Base-by-base conservation (phyloP, 2,888 invertebrate species). In the Cheiracanthium punctorium region DNA sequence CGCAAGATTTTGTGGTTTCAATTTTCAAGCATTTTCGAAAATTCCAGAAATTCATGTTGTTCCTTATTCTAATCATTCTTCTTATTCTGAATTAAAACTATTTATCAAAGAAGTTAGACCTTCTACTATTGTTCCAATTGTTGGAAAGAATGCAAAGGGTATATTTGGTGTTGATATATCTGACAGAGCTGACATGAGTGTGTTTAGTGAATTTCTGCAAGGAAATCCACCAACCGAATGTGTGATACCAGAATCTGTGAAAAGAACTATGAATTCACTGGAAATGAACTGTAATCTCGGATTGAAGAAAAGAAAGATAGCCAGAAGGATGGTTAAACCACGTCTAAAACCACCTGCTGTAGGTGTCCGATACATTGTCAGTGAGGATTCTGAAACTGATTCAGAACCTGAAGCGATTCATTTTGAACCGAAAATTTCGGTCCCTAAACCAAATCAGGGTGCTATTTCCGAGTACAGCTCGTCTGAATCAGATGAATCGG, bases 61-160 rank as follows among this genome's bases (percentile, higher is more conserved):
- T 7, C 91, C 91, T 0, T 92, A 92, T 88, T 92, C 92, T 4
- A 92, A 92, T 87, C 92, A 92, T 88, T 91, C 91, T 41, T 91
- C 91, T 0, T 92, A 90, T 88, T 20, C 87, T 32, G 92, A 92
- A 86, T 89, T 92, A 12, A 64, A 89, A n/a, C 88, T 90, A 20
- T 92, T 92, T 90, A 91, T 92, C 1, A 86, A 90, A 20, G 77
- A 80, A 65, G 64, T 92, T 7, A 89, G 88, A 52, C 92, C 92
- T 2, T 89, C 88, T 29, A 79, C 85, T 28, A 90, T 92, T 17
- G 82, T 91, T 24, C 92, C 92, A 8, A 90, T 92, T 70, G 91
- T 92, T 14, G 41, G 67, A 10, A 88, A 79, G 72, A 12, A 81
- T 24, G 75, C 29, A 2, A 85, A 88, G 28, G 85, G 85, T 5